Evolutionary conservation across 2,888 invertebrate genomes (phyloP).

Genomic region (Mimachlamys varia): DNA sequence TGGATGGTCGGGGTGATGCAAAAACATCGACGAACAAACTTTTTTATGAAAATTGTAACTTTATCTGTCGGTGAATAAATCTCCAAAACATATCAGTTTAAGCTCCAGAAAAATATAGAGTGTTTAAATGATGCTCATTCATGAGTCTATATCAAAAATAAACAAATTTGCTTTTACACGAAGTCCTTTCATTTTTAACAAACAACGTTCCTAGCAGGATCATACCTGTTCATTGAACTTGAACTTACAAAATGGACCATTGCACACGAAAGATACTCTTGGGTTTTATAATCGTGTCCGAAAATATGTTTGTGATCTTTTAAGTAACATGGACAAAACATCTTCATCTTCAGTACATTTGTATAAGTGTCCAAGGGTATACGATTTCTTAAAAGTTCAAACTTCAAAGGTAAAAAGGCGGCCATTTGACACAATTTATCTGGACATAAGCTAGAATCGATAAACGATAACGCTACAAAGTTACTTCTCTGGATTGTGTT

Average conservation of each 20-base stretch:
- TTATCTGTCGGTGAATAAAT: too few relatives aligned
- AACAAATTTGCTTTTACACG: too few relatives aligned
- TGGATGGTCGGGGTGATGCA: too few relatives aligned
- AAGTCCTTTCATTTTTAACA: too few relatives aligned
- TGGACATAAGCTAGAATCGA: not conserved
- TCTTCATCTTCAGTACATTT: not conserved
- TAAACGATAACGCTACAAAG: not conserved
- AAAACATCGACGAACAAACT: too few relatives aligned
- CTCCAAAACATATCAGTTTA: too few relatives aligned
- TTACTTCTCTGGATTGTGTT: not conserved
- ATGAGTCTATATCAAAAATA: too few relatives aligned
- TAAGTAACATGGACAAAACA: too few relatives aligned
- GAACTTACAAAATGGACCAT: not conserved
- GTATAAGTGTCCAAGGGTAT: not conserved
- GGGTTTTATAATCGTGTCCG: not conserved
- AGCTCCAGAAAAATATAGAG: too few relatives aligned
- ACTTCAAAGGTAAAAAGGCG: not conserved
- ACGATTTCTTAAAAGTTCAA: not conserved
- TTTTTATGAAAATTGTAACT: too few relatives aligned
- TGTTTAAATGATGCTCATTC: too few relatives aligned
- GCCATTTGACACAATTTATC: not conserved
- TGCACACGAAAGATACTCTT: not conserved
- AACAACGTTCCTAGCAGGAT: too few relatives aligned
- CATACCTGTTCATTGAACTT: not conserved
- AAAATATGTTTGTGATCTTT: not conserved